Evolutionary conservation across 2,888 invertebrate genomes (phyloP).

Genomic region (Griposia aprilina): DNA sequence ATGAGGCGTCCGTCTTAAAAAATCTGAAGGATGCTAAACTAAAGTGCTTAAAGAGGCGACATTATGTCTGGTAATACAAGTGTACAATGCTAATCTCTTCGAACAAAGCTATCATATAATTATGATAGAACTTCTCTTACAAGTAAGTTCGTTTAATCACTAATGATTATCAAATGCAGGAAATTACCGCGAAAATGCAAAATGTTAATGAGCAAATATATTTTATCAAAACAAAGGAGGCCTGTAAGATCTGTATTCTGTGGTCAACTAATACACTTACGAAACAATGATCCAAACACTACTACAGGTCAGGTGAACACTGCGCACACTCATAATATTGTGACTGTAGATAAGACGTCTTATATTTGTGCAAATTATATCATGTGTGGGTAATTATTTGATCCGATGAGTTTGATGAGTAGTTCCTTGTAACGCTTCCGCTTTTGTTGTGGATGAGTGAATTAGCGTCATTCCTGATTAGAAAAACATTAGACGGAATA

Average conservation of each 20-base stretch:
- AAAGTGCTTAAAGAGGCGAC: too few species aligned
- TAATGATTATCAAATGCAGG: too few species aligned
- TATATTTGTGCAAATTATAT: constrained; percentile 45
- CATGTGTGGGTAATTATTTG: constrained; percentile 35
- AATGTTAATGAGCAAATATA: background rate
- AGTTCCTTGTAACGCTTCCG: constrained; percentile 25
- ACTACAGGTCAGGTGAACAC: constrained; percentile 24
- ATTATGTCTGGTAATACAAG: too few species aligned
- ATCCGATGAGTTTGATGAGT: constrained; percentile 21
- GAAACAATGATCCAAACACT: constrained; percentile 39
- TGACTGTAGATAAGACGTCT: constrained; percentile 30
- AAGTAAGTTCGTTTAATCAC: too few species aligned
- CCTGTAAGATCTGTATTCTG: constrained; percentile 7
- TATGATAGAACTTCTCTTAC: too few species aligned
- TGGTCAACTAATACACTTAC: constrained; percentile 9
- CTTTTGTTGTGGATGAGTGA: constrained; percentile 18
- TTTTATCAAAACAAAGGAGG: constrained; percentile 12
- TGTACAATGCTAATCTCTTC: too few species aligned
- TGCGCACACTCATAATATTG: constrained; percentile 18
- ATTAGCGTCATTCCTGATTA: constrained; percentile 19
- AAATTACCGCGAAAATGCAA: background rate
- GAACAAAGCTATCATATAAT: too few species aligned
- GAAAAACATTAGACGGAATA: background rate
- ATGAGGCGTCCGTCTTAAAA: too few species aligned
- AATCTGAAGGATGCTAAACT: too few species aligned